Conservation (phyloP, 1,140 invertebrate genomes). For the Brachionus asplanchnoidis region DNA sequence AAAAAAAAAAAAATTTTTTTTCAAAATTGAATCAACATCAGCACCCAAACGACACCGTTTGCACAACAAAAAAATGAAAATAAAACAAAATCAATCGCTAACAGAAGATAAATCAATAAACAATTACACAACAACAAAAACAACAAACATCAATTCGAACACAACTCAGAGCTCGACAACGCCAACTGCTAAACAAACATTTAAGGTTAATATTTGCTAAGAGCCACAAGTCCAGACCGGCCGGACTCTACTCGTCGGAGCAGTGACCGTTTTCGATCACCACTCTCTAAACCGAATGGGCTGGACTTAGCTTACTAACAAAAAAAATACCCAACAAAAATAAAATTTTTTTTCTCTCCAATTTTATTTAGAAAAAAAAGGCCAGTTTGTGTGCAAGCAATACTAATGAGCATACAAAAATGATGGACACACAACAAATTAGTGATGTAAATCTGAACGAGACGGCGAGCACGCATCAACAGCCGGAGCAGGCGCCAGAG, state of each 20-base stretch:
- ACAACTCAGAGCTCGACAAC: not conserved
- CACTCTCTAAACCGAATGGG: not conserved
- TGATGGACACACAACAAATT: constrained; percentile 34
- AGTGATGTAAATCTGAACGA: constrained; percentile 5
- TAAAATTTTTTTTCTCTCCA: not conserved
- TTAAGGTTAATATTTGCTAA: constrained; percentile 23
- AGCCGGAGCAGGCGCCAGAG: too few species aligned
- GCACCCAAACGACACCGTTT: not conserved
- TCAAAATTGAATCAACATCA: not conserved
- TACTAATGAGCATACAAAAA: constrained; percentile 35
- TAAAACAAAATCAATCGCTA: constrained; percentile 30
- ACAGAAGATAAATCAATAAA: constrained; percentile 15
- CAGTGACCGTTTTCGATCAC: constrained; percentile 26
- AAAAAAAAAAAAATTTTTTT: not conserved
- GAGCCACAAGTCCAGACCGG: not conserved
- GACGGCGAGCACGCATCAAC: not conserved
- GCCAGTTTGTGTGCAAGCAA: constrained; percentile 24
- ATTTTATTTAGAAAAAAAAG: constrained; percentile 35
- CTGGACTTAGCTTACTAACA: not conserved
- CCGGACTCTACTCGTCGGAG: not conserved
- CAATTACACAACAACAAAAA: not conserved
- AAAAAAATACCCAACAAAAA: not conserved
- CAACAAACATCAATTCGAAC: not conserved
- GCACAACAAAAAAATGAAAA: not conserved
- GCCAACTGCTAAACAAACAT: constrained; percentile 24